Base-by-base conservation (phyloP, 1,140 invertebrate species). In the Paraescarpia echinospica region DNA sequence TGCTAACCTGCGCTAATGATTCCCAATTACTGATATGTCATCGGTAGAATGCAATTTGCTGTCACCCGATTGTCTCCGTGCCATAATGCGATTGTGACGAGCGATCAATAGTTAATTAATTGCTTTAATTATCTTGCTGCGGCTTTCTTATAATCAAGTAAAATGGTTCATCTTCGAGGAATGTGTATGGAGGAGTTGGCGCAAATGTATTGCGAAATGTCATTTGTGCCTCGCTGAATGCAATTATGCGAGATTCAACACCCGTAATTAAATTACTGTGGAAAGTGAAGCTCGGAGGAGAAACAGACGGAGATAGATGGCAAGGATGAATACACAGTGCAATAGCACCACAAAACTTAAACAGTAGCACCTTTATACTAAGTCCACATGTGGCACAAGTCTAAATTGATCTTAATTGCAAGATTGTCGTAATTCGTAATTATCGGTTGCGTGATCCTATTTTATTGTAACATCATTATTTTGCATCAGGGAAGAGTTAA, bases 391-490 rank as follows among this genome's bases (percentile, higher is more conserved):
- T 41, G 41, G 12, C 41, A 91, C 27, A 12, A 34, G 89, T 34
- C n/a, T 31, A 51, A 9, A 89, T 33, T 48, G 89, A 90, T 27
- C 88, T 92, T 92, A 35, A 35, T 89, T 33, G 9, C 48, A 48
- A 31, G 91, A 35, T 88, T 48, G 33, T 35, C 33, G 8, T 48
- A 48, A 93, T 93, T 91, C 91, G 93, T 34, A 77, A 14, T 77
- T 18, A 31, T 27, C 22, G 14, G 4, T 27, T 31, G 18, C 18
- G 59, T 77, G 59, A 18, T 27, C 27, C 59, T 27, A 27, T 77
- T 2, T 77, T 77, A 41, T 12, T 41, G 41, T 6, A 77, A 77
- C 22, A 27, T 77, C 59, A 77, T 4, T 77, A 77, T 77, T 77
- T 77, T 12, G 41, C 41, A 41, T 41, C 12, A 12, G 12, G 41